Base-by-base conservation (phyloP, 2,113 vertebrate species). In the Xiphias gladius region DNA sequence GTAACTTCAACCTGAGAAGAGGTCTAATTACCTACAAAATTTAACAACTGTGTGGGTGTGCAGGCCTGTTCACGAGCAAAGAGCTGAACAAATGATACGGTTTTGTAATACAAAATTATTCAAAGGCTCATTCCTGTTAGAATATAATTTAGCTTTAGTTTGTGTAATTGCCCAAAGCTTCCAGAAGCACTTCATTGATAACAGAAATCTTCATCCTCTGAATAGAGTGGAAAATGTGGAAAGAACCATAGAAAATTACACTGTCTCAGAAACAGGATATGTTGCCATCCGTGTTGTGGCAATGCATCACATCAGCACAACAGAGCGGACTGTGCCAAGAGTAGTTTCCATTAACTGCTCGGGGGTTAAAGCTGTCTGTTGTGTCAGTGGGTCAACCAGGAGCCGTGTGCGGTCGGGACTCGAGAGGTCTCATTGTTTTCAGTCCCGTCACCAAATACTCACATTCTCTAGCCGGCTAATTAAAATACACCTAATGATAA, bases 181-280 rank as follows among this genome's bases (percentile, higher is more conserved):
- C 24, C 24, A 65, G 24, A 73, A 54, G 41, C 30, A 41, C 9
- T 72, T 16, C 59, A 39, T 70, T 39, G 59, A 4, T 30, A 4
- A 74, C 30, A 73, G 12, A 63, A 39, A 43, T 17, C 8, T 48
- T 65, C 20, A 24, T 20, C 26, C 32, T 6, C 0, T 54, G 24
- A 41, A 41, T 14, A 54, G 37, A 76, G 37, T 59, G 26, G 63
- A 82, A 83, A 72, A 61, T 54, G 30, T 39, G n/a, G 46, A 35
- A 14, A 76, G 17, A 73, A 24, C n/a, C 26, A 41, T 22, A 78
- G 22, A 65, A 66, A 57, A 75, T 13, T 70, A 82, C 54, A 67
- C 71, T 69, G 14, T 68, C 65, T 75, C 72, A 14, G 82, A 91
- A 92, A 93, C 78, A 65, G 62, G 89, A 94, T 87, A 80, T 48